Conservation (phyloP, 2,888 invertebrate species). For the Thumatha senex region DNA sequence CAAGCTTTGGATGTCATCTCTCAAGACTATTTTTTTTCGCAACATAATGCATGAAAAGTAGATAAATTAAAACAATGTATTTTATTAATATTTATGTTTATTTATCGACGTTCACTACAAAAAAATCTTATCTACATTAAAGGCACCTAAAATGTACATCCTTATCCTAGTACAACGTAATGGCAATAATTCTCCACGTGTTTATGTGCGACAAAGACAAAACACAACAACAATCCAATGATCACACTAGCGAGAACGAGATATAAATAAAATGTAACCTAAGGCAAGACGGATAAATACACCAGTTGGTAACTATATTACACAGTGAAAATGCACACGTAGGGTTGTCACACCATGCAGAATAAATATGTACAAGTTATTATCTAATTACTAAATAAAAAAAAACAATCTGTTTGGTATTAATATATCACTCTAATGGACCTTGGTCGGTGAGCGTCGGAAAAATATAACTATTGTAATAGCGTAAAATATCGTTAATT, state of each 20-base stretch:
- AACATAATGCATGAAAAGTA: no score
- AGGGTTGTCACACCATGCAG: not conserved
- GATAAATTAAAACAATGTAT: not conserved
- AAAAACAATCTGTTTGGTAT: not conserved
- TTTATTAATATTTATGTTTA: slow-evolving; percentile 45
- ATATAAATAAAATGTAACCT: slow-evolving; percentile 71
- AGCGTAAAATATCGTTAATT: no score
- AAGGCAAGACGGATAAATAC: slow-evolving; percentile 65
- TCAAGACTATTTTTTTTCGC: no score
- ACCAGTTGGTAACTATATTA: slow-evolving; percentile 66
- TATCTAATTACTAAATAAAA: not conserved
- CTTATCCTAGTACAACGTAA: slow-evolving; percentile 80
- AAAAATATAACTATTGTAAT: no score
- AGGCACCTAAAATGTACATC: slow-evolving; percentile 80
- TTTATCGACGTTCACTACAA: slow-evolving; percentile 72
- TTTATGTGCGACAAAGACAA: slow-evolving; percentile 55
- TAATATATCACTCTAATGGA: not conserved
- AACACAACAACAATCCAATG: slow-evolving; percentile 39
- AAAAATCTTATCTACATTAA: slow-evolving; percentile 70
- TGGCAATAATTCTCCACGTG: slow-evolving; percentile 75
- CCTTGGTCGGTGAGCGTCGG: no score
- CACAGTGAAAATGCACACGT: slow-evolving; percentile 29
- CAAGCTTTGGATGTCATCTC: no score
- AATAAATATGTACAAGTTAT: not conserved
- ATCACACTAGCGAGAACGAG: slow-evolving; percentile 64